Evolutionary conservation across 2,113 vertebrate species (phyloP), one percentile per base, ranked within the genome.

Genomic region (Cinclus cinclus): DNA sequence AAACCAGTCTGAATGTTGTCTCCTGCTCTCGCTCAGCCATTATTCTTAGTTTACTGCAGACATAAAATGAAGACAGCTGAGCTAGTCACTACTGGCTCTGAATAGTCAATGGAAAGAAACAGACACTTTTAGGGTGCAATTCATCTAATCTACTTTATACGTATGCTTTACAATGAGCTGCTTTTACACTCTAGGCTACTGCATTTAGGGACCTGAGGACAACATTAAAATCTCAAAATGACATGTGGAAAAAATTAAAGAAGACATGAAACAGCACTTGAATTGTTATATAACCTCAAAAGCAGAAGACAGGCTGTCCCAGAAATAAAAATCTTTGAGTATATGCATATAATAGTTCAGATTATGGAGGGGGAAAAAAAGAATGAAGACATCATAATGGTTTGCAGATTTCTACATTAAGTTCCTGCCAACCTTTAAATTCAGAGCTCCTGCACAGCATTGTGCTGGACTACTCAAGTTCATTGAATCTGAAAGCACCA

Each of bases 1-100:
- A 95, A 96, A 95, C 83, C 46, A 92, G 90, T 70, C 87, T 93
- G 95, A 95, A 93, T 90, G 93, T 93, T 95, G 93, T 91, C 88
- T 96, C 92, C 80, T 69, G 41, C 71, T 93, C 90, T 92, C 94
- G 84, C 84, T 91, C 70, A 92, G 84, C 63, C 85, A 87, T 96
- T 95, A 87, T 35, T 96, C 93, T 96, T 95, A 90, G 95, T 95
- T 96, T 97, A 95, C 92, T 94, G 90, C 93, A 93, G 76, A 82
- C 95, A 96, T 96, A 96, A 96, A 97, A 80, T 52, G 83, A 93
- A 97, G 96, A 90, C 92, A 94, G 95, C 96, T 96, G 94, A 97
- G 95, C 94, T 95, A 95, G 95, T 93, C 91, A 78, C 92, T 95
- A 78, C 86, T 89, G 89, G 60, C 83, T 95, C 92, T 97, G 92